Evolutionary conservation across 2,797 vertebrate species (phyloP).

Genomic region (Delichon dasypus): DNA sequence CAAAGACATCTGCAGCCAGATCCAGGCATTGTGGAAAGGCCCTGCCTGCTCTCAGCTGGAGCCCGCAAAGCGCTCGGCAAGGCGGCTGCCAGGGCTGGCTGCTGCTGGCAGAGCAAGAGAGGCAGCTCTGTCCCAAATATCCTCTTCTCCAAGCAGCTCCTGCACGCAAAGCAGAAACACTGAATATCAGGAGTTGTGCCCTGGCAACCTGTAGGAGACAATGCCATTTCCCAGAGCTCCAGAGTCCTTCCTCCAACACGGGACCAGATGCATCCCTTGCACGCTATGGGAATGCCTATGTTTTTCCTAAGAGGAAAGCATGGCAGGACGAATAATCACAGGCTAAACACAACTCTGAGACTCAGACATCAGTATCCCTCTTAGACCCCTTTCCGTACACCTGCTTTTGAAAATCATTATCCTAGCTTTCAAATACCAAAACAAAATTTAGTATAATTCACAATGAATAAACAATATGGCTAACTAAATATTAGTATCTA

Average conservation of each 20-base stretch:
- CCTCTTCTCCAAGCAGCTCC: background rate
- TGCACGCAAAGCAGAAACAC: background rate
- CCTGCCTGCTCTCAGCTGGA: background rate
- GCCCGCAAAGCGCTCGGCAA: fast-evolving
- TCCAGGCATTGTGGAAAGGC: background rate
- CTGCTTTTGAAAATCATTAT: background rate
- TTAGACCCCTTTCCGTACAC: background rate
- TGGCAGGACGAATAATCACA: background rate
- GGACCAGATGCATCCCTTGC: fast-evolving
- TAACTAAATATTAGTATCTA: background rate
- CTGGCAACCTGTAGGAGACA: background rate
- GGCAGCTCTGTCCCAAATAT: background rate
- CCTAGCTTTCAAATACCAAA: background rate
- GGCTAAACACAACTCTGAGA: fast-evolving
- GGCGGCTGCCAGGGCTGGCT: fast-evolving
- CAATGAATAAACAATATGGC: background rate
- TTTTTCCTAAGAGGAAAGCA: background rate
- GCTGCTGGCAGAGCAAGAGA: background rate
- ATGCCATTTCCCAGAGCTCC: background rate
- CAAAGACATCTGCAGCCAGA: fast-evolving
- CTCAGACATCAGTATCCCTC: background rate
- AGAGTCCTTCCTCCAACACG: background rate
- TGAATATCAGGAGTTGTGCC: background rate
- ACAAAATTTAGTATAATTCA: background rate
- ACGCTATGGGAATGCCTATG: background rate